These are phyloP conservation scores for Hymenochirus boettgeri DNA, from an alignment of 2,113 vertebrate species.

Conservation along the genomic window DNA sequence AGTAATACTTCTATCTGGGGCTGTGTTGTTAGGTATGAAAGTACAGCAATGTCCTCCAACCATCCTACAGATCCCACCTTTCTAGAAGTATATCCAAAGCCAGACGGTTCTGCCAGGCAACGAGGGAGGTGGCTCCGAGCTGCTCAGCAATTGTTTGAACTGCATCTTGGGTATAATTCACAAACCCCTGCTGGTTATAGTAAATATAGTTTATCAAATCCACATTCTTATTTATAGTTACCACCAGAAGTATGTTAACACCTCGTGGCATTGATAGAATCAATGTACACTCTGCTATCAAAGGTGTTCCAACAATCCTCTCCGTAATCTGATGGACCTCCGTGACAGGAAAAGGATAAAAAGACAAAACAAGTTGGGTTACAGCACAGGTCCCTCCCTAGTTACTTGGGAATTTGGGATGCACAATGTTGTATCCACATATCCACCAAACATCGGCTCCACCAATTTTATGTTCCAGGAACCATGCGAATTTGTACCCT, in stretches of 20 bases:
- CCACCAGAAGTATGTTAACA: neutral
- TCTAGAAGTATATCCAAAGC: too few species aligned
- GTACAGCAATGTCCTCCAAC: too few species aligned
- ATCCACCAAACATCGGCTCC: neutral
- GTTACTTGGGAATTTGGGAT: neutral
- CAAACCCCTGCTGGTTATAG: slow-evolving; percentile 6
- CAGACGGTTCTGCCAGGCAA: too few species aligned
- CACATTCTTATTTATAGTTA: neutral
- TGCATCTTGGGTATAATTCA: neutral
- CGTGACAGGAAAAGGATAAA: neutral
- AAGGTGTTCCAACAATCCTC: too few species aligned
- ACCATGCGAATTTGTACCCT: too few species aligned
- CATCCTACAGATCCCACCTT: too few species aligned
- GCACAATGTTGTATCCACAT: neutral
- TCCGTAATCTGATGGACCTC: too few species aligned
- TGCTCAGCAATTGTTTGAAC: too few species aligned
- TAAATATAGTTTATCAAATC: slow-evolving; percentile 12
- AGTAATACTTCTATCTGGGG: too few species aligned
- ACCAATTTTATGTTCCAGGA: too few species aligned
- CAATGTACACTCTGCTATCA: neutral
- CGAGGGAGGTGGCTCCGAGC: too few species aligned
- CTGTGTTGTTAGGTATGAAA: too few species aligned
- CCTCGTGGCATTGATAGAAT: neutral
- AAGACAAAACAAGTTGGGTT: neutral
- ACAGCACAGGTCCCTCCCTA: neutral